Evolutionary conservation across 1,140 invertebrate genomes (phyloP).

Genomic region (Ostrea denselamellosa): DNA sequence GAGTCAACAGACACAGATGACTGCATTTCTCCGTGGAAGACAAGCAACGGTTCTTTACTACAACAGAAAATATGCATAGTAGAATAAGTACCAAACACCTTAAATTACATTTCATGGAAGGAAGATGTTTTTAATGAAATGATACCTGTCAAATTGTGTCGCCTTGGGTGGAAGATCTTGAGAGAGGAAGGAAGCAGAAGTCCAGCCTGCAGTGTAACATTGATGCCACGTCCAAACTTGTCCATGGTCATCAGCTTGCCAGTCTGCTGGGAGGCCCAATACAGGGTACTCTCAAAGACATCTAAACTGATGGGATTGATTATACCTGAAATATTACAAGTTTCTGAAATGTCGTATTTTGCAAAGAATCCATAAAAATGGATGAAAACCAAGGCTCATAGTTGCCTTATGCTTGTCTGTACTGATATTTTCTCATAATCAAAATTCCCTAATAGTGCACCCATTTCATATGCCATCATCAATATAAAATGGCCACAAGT

Average conservation of each 20-base stretch:
- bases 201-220: conserved; percentile 88
- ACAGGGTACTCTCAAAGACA: conserved; percentile 93
- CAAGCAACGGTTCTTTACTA: conserved; percentile 86
- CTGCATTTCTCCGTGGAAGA: conserved; percentile 85
- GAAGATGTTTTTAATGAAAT: neutral
- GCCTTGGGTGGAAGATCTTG: conserved; percentile 80
- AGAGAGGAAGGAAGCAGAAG: conserved; percentile 91
- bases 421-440: too few species aligned
- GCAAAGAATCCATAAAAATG: too few species aligned
- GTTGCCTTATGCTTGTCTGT: too few species aligned
- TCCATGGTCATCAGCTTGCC: conserved; percentile 93
- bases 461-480: too few species aligned
- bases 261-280: conserved; percentile 91
- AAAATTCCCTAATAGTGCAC: too few species aligned
- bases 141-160: conserved; percentile 59
- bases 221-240: conserved; percentile 97
- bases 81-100: neutral
- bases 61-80: conserved; percentile 43
- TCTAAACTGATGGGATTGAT: conserved; percentile 93
- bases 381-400: too few species aligned
- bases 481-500: too few species aligned
- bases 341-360: neutral
- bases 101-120: neutral
- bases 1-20: conserved; percentile 94
- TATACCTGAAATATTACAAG: conserved; percentile 78